phyloP scores from a whole-genome alignment of 2,888 invertebrate genomes.

The Tanaodytes sp. region DNA sequence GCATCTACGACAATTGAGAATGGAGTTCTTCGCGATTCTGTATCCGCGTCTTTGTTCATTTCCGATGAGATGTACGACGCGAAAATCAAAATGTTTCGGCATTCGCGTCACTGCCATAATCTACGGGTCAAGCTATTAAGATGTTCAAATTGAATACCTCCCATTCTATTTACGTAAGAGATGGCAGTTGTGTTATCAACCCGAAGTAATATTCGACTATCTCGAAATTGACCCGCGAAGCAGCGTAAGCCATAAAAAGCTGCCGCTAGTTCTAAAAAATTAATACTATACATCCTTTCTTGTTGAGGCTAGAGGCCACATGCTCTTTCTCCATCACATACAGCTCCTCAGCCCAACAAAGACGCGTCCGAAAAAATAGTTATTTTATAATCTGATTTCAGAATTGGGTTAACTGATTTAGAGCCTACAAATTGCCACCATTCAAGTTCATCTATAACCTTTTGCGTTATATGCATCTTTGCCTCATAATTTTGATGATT shows the following conservation, averaged over 20 bases:
- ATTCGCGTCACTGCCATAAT: conserved; percentile 3
- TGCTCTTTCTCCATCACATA: conserved; percentile 14
- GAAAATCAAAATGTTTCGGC: not conserved
- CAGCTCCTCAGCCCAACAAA: conserved; percentile 37
- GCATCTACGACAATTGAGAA: not conserved
- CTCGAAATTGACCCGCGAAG: not conserved
- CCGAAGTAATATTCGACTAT: not conserved
- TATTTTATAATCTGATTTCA: conserved; percentile 17
- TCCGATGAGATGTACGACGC: conserved; percentile 1
- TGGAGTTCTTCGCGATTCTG: not conserved
- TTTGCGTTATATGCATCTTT: not conserved
- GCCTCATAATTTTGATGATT: conserved; percentile 18
- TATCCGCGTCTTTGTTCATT: not conserved
- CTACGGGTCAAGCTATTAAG: not conserved
- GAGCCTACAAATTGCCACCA: conserved; percentile 5
- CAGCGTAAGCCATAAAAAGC: conserved; percentile 50
- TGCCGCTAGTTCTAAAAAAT: conserved; percentile 40
- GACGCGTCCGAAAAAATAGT: conserved; percentile 53
- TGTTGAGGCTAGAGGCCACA: conserved; percentile 35
- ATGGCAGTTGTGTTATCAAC: conserved; percentile 6
- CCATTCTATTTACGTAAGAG: not conserved
- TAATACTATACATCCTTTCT: conserved; percentile 27
- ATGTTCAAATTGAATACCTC: no score
- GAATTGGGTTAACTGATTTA: conserved; percentile 18
- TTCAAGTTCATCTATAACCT: not conserved